phyloP scores from a whole-genome alignment of 1,140 invertebrate genomes.

The Nephila pilipes region DNA sequence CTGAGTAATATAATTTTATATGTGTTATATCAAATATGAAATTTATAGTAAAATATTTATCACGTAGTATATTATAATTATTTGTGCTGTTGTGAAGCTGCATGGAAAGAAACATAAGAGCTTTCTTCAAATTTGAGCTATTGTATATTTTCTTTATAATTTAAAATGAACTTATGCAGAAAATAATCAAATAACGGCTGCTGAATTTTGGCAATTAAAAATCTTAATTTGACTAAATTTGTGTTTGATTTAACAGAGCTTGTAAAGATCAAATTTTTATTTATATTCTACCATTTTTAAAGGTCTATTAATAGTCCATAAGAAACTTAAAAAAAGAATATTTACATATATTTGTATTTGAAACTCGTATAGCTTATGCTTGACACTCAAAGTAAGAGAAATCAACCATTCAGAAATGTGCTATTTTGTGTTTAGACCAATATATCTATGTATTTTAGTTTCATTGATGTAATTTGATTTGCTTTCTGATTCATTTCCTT shows the following conservation, averaged over 20 bases:
- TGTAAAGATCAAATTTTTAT: slow-evolving; percentile 43
- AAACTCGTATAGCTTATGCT: slow-evolving; percentile 29
- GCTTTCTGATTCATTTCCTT: slow-evolving; percentile 29
- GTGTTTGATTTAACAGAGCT: slow-evolving; percentile 46
- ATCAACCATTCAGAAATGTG: slow-evolving; percentile 7
- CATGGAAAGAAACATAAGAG: slow-evolving; percentile 16
- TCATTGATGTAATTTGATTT: slow-evolving; percentile 11
- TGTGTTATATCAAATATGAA: slow-evolving; percentile 20
- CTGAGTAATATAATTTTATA: slow-evolving; percentile 45
- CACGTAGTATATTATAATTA: slow-evolving; percentile 13
- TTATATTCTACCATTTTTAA: background rate
- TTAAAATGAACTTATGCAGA: slow-evolving; percentile 5
- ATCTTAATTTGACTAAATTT: background rate
- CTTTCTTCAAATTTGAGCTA: slow-evolving; percentile 40
- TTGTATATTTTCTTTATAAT: slow-evolving; percentile 48
- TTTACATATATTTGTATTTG: slow-evolving; percentile 22
- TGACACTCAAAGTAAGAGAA: slow-evolving; percentile 4
- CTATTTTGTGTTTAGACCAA: slow-evolving; percentile 22
- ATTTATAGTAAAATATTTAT: slow-evolving; percentile 39
- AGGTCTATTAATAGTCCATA: background rate
- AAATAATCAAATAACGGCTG: background rate
- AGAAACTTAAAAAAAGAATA: background rate
- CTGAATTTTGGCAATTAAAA: background rate
- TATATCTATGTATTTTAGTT: background rate
- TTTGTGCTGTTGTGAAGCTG: slow-evolving; percentile 44